Evolutionary conservation across 2,888 invertebrate species (phyloP).

Genomic region (Aphelenchoides bicaudatus): DNA sequence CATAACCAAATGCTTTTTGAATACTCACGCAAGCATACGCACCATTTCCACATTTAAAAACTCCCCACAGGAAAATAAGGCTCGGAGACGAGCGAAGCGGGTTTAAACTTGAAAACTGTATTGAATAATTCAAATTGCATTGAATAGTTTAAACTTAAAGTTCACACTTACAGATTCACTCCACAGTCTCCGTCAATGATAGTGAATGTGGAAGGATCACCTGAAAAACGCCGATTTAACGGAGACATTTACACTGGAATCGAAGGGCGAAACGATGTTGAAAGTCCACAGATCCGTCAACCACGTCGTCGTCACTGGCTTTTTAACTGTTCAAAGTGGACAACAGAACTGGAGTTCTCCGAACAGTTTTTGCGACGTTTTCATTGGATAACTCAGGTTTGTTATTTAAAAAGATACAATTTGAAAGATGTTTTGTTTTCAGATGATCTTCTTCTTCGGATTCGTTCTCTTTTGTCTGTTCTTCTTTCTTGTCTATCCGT

Average conservation of each 20-base stretch:
- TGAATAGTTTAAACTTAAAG: too few species aligned
- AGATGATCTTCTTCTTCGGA: conserved; percentile 59
- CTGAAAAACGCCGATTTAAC: conserved; percentile 18
- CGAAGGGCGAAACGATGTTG: too few species aligned
- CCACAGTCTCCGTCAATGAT: conserved; percentile 1
- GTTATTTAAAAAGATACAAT: not conserved
- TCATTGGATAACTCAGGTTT: conserved; percentile 59
- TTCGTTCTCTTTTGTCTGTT: conserved; percentile 58
- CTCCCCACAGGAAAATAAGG: too few species aligned
- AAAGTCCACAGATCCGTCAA: not conserved
- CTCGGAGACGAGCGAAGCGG: too few species aligned
- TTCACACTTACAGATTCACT: too few species aligned
- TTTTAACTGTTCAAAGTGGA: conserved; percentile 26
- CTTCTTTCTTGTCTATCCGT: conserved; percentile 58
- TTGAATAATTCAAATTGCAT: too few species aligned
- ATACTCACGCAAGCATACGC: too few species aligned
- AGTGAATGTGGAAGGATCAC: not conserved
- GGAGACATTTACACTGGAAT: conserved; percentile 17
- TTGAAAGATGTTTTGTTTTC: conserved; percentile 20
- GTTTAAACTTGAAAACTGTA: too few species aligned
- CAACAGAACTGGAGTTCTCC: conserved; percentile 37
- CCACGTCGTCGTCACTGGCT: not conserved
- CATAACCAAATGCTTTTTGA: too few species aligned
- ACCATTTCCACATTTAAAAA: too few species aligned
- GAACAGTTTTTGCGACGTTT: conserved; percentile 51